Base-by-base conservation (phyloP, 1,140 invertebrate species). In the Harlomillsia oculata region DNA sequence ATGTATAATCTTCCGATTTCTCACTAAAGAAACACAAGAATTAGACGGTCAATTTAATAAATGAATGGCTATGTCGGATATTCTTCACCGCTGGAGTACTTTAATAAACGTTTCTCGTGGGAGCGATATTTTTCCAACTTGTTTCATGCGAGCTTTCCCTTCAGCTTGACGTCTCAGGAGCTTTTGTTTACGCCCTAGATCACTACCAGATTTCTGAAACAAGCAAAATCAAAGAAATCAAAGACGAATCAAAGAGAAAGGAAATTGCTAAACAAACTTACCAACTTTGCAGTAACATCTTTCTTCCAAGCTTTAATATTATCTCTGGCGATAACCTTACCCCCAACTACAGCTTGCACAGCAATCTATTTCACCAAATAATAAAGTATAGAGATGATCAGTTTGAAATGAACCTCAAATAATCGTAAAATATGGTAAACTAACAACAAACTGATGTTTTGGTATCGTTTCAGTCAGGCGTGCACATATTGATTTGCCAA, bases 91-190 rank as follows among this genome's bases (percentile, higher is more conserved):
- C 71, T 90, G 91, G 4, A 97, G 71, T 55, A 97, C 81, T 74
- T 92, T 83, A 62, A 97, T 90, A 73, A 97, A 97, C 11, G 89
- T 91, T 68, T 97, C 85, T 72, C 89, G 80, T 6, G 91, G 90
- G 59, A 98, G 74, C 67, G 83, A 79, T 60, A 99, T 86, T 68
- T 90, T 92, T 36, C 90, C 93, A 56, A 95, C 77, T 77, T 83
- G 83, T 68, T 84, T 80, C 84, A 98, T 84, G 72, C 83, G 82
- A 70, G 90, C 89, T 70, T 98, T 97, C 6, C 94, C 93, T 68
- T 94, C 89, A 2, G 83, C 79, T 75, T 99, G 95, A 68, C 84
- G 78, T 60, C 81, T 82, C 11, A 99, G 71, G 20, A 98, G 74
- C 71, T 98, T 98, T 72, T 82, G 88, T 69, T 84, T 80, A 64